These are phyloP conservation scores for Anomalospiza imberbis DNA, from an alignment of 2,797 vertebrate genomes.

Conservation along the genomic window DNA sequence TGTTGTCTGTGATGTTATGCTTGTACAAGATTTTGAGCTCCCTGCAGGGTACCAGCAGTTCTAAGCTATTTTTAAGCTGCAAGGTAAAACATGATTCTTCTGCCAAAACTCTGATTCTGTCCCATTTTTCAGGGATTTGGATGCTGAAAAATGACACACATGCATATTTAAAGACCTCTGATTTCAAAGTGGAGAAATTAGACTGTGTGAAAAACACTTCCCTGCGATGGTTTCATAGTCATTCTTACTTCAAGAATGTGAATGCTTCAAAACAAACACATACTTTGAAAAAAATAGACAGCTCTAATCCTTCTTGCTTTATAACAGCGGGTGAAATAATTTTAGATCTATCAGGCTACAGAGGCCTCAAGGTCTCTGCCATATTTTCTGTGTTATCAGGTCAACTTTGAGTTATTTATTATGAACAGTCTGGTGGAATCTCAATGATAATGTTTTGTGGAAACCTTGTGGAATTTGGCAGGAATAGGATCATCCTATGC, in stretches of 20 bases:
- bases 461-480: background rate
- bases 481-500: background rate
- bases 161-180: background rate
- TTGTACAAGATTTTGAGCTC: background rate
- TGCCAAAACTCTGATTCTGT: background rate
- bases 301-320: background rate
- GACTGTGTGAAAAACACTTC: background rate
- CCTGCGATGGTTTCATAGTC: background rate
- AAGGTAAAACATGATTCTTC: background rate
- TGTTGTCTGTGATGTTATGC: background rate
- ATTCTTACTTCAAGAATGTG: background rate
- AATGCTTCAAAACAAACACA: background rate
- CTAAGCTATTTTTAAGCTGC: background rate
- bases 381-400: background rate
- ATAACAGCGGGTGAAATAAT: background rate
- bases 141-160: constrained; percentile 24
- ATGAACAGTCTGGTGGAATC: background rate
- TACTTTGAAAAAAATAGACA: background rate
- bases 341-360: background rate
- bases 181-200: background rate
- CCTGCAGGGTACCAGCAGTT: background rate
- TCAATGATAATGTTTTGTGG: background rate
- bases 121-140: background rate
- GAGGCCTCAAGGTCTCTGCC: background rate
- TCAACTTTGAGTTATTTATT: background rate